phyloP scores from a whole-genome alignment of 2,113 vertebrate genomes.

The Nannospalax galili region DNA sequence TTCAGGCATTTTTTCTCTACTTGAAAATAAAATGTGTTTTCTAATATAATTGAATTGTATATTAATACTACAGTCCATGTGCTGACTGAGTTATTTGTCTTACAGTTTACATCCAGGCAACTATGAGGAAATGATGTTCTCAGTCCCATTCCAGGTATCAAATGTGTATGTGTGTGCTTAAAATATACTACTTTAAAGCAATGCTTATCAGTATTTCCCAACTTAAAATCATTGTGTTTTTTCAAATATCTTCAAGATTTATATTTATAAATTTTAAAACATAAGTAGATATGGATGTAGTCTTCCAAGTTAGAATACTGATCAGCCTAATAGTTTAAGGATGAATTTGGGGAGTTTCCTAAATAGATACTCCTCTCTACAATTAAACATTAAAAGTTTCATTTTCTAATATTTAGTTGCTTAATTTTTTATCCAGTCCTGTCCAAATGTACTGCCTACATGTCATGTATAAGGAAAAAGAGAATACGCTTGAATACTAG shows the following conservation, averaged over 20 bases:
- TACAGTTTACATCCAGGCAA: slow-evolving; percentile 68
- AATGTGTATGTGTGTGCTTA: slow-evolving; percentile 1
- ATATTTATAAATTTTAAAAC: neutral
- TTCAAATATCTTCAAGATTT: neutral
- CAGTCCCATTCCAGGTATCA: neutral
- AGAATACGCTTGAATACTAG: too few relatives aligned
- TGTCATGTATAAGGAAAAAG: too few relatives aligned
- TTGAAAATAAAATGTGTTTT: slow-evolving; percentile 72
- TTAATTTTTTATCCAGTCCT: neutral
- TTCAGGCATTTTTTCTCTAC: neutral
- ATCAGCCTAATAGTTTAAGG: neutral
- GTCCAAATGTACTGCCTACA: too few relatives aligned
- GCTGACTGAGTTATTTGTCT: slow-evolving; percentile 53
- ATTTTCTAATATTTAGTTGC: neutral
- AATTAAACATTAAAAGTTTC: neutral
- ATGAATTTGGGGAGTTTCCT: neutral
- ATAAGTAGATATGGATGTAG: neutral
- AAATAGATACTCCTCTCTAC: neutral
- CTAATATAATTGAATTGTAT: slow-evolving; percentile 69
- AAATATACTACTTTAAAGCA: slow-evolving; percentile 43
- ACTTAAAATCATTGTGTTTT: neutral
- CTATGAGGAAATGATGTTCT: slow-evolving; percentile 18
- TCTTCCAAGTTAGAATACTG: neutral
- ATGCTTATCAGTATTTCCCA: slow-evolving; percentile 54
- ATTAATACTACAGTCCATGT: slow-evolving; percentile 63